These are phyloP conservation scores for Hyles vespertilio DNA, from an alignment of 1,140 invertebrate genomes.

Conservation along the genomic window DNA sequence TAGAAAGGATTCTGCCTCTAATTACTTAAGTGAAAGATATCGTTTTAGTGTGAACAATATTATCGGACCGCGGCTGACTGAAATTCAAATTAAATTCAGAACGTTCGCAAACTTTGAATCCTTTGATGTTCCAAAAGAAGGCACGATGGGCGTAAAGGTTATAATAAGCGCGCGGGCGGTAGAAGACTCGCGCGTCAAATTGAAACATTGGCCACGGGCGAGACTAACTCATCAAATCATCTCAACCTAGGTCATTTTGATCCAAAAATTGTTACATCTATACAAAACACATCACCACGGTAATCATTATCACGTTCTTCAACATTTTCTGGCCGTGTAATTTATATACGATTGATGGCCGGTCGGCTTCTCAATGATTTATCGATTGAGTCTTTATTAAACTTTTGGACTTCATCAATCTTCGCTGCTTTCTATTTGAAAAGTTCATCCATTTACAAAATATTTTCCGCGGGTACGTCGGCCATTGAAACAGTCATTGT, in stretches of 20 bases:
- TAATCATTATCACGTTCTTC: constrained; percentile 15
- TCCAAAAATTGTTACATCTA: not conserved
- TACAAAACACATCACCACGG: constrained; percentile 10
- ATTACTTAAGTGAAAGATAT: constrained; percentile 21
- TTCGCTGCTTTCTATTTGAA: constrained; percentile 21
- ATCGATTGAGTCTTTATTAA: constrained; percentile 26
- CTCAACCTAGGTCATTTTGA: not conserved
- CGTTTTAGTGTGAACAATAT: constrained; percentile 15
- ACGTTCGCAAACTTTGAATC: constrained; percentile 13
- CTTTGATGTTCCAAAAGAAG: constrained; percentile 20
- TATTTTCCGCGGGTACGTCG: not conserved
- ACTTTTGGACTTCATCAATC: constrained; percentile 31
- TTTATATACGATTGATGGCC: constrained; percentile 13
- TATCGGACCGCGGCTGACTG: constrained; percentile 5
- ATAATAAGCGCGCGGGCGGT: constrained; percentile 16
- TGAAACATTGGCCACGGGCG: constrained; percentile 17
- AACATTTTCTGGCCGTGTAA: constrained; percentile 2
- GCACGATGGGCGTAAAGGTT: constrained; percentile 13
- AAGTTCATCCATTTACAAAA: constrained; percentile 6
- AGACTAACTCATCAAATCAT: constrained; percentile 11
- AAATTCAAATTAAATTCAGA: constrained; percentile 27
- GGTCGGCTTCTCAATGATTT: constrained; percentile 22
- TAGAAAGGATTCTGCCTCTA: constrained; percentile 28
- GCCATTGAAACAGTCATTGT: not conserved
- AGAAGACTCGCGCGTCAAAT: constrained; percentile 3